A percentile compares a stretch with the other conserved stretches of the same genome.
phyloP scores from a whole-genome alignment of 2,113 vertebrate species.

The Alethe diademata region DNA sequence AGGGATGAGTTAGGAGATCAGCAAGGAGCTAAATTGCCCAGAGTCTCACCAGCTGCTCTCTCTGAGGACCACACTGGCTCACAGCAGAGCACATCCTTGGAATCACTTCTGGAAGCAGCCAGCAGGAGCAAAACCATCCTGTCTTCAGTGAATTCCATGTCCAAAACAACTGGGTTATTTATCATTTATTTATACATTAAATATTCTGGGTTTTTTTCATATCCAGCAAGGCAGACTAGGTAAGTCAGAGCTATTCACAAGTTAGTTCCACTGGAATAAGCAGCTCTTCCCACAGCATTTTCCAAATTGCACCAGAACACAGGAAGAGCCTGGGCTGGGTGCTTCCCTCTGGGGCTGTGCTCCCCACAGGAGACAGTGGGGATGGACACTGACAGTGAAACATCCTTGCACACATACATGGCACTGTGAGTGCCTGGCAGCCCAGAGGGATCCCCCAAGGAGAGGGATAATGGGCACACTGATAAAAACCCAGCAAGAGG shows the following conservation, averaged over 20 bases:
- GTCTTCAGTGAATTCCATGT: background rate
- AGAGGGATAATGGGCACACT: background rate
- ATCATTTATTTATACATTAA: background rate
- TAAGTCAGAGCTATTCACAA: background rate
- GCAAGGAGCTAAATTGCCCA: background rate
- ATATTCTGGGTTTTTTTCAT: background rate
- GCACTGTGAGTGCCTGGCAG: background rate
- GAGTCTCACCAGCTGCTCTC: background rate
- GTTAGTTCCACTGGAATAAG: background rate
- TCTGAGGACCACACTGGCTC: background rate
- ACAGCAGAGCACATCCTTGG: background rate
- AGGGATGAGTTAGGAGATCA: background rate
- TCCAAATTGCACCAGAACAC: background rate
- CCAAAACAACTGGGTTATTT: background rate
- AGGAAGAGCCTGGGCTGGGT: background rate
- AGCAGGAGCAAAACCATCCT: background rate
- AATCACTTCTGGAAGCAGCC: background rate
- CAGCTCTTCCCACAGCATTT: background rate
- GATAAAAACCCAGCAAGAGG: background rate
- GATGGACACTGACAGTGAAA: accelerated
- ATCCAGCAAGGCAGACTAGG: background rate
- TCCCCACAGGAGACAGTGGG: background rate
- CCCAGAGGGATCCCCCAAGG: background rate
- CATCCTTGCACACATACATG: accelerated
- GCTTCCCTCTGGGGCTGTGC: background rate